Conservation (phyloP, 2,113 vertebrate genomes). For the Chelonoidis abingdonii region DNA sequence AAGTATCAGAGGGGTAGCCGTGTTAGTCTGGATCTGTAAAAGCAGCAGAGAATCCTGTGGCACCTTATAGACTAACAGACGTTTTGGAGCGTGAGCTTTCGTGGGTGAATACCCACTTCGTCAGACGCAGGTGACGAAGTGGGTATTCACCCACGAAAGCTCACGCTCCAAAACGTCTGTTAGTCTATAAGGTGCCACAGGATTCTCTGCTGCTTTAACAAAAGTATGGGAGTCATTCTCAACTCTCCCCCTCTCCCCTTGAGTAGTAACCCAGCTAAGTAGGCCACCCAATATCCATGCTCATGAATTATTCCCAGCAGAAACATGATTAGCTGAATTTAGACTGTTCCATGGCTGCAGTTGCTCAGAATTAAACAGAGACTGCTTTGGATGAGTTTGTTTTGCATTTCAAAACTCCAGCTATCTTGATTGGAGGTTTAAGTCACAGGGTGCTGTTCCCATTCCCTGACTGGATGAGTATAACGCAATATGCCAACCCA, state of each 20-base stretch:
- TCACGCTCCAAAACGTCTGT: no score
- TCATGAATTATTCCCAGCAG: slow-evolving; percentile 57
- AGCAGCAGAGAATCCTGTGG: no score
- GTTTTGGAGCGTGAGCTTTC: no score
- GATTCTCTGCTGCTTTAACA: no score
- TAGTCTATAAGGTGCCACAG: no score
- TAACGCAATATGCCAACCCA: neutral
- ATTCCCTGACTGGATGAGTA: neutral
- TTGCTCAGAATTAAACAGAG: slow-evolving; percentile 26
- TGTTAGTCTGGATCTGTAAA: no score
- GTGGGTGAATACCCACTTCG: no score
- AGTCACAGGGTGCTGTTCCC: fast-evolving
- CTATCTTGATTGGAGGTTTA: slow-evolving; percentile 8
- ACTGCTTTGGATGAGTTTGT: slow-evolving; percentile 41
- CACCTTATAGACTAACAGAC: no score
- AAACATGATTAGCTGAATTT: slow-evolving; percentile 15
- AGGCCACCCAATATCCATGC: slow-evolving; percentile 29
- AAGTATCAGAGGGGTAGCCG: no score
- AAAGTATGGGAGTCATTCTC: neutral
- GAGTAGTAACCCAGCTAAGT: neutral
- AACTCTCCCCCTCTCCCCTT: neutral
- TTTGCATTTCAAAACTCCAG: slow-evolving; percentile 37
- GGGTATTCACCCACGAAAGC: no score
- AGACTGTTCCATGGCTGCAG: slow-evolving; percentile 29
- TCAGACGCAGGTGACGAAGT: no score